phyloP scores from a whole-genome alignment of 2,113 vertebrate species.

The Psophia crepitans region DNA sequence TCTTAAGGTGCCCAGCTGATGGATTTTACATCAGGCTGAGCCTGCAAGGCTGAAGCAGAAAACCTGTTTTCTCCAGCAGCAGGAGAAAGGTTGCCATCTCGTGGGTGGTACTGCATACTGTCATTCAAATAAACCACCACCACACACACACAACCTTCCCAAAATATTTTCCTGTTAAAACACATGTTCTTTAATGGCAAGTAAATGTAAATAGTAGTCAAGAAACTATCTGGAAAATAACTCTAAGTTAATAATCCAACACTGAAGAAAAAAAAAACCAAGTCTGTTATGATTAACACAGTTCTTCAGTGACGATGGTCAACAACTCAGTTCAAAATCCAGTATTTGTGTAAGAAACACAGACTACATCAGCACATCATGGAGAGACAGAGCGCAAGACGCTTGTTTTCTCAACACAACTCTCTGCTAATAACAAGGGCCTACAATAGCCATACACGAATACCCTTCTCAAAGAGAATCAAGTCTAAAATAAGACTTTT shows the following conservation, averaged over 20 bases:
- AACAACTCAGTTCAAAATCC: background rate
- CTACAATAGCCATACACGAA: background rate
- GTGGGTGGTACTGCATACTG: background rate
- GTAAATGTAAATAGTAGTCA: too few species aligned
- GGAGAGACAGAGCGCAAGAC: background rate
- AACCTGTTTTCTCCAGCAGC: background rate
- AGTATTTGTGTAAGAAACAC: too few species aligned
- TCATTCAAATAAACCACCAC: background rate
- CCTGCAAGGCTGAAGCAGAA: background rate
- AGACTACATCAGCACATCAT: background rate
- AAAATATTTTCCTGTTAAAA: background rate
- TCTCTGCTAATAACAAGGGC: background rate
- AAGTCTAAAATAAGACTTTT: too few species aligned
- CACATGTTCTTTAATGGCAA: background rate
- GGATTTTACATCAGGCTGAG: background rate
- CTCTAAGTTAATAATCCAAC: background rate
- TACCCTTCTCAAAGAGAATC: background rate
- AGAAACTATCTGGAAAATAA: background rate
- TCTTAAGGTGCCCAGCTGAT: background rate
- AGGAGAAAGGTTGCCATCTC: conserved; percentile 31
- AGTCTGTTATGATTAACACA: background rate
- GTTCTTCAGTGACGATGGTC: background rate
- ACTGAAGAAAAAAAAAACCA: background rate
- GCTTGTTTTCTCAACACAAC: background rate
- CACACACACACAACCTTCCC: background rate